phyloP scores from a whole-genome alignment of 1,140 invertebrate species.

The Bombus vancouverensis region DNA sequence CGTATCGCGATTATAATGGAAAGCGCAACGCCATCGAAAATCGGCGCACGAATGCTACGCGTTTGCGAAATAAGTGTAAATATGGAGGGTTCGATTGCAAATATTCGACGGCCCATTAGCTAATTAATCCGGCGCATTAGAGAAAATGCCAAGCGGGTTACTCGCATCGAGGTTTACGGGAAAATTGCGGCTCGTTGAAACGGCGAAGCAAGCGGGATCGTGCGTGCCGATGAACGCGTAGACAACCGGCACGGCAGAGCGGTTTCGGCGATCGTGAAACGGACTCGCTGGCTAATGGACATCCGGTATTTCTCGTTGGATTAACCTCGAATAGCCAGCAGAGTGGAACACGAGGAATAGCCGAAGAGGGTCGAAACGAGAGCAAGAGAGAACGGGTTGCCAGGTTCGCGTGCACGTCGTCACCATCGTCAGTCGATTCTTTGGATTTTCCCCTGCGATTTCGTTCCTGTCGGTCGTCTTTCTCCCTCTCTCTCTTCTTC shows the following conservation, averaged over 20 bases:
- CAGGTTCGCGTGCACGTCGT: neutral
- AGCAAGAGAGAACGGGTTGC: neutral
- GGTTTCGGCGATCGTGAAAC: constrained; percentile 62
- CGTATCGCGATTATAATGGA: neutral
- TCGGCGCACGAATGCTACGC: neutral
- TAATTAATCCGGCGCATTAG: constrained; percentile 79
- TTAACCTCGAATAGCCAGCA: constrained; percentile 54
- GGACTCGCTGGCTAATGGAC: constrained; percentile 74
- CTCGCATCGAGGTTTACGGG: constrained; percentile 64
- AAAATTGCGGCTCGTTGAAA: constrained; percentile 62
- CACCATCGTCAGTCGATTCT: neutral
- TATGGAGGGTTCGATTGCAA: constrained; percentile 58
- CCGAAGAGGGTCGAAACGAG: too few relatives aligned
- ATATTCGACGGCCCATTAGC: constrained; percentile 80
- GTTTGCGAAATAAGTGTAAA: constrained; percentile 39
- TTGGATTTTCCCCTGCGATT: constrained; percentile 32
- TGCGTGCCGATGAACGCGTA: constrained; percentile 59
- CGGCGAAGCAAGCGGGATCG: constrained; percentile 34
- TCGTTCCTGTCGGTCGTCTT: neutral
- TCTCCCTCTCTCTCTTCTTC: fast-evolving
- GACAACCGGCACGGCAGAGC: neutral
- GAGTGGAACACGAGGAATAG: too few relatives aligned
- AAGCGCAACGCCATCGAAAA: constrained; percentile 15
- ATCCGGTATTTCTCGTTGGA: constrained; percentile 74
- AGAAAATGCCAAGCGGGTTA: constrained; percentile 71